These are phyloP conservation scores for Elephas maximus DNA, from an alignment of 2,113 vertebrate genomes.

Conservation along the genomic window DNA sequence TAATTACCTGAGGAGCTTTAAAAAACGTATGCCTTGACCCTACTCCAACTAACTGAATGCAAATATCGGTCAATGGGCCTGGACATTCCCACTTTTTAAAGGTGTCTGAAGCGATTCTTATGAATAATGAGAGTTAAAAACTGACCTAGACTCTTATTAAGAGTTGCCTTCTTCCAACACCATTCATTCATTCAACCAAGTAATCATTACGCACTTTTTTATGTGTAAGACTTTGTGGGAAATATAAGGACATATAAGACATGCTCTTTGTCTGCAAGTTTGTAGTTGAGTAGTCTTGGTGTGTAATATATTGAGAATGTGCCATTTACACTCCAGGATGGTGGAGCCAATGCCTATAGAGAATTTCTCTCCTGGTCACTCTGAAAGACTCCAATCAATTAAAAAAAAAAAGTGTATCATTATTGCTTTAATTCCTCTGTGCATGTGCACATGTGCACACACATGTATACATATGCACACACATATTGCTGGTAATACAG, in stretches of 20 bases:
- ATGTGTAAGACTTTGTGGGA: neutral
- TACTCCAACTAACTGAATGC: neutral
- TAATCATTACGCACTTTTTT: neutral
- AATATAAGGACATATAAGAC: neutral
- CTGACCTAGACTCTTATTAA: neutral
- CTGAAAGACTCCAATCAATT: neutral
- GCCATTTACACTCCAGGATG: neutral
- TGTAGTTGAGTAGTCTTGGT: neutral
- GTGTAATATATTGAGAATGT: neutral
- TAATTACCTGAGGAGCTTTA: neutral
- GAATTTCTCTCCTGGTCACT: neutral
- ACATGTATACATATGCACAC: neutral
- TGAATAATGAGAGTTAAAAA: neutral
- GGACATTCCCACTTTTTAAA: neutral
- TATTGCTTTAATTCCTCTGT: neutral
- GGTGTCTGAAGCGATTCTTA: neutral
- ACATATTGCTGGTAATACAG: neutral
- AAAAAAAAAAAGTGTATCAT: neutral
- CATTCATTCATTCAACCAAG: neutral
- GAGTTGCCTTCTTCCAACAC: neutral
- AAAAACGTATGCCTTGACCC: neutral
- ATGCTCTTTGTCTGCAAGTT: neutral
- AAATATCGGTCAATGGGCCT: neutral
- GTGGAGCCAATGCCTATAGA: neutral
- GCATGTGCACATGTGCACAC: accelerated